Evolutionary conservation across 2,113 vertebrate species (phyloP).

Genomic region (Tupaia tana): DNA sequence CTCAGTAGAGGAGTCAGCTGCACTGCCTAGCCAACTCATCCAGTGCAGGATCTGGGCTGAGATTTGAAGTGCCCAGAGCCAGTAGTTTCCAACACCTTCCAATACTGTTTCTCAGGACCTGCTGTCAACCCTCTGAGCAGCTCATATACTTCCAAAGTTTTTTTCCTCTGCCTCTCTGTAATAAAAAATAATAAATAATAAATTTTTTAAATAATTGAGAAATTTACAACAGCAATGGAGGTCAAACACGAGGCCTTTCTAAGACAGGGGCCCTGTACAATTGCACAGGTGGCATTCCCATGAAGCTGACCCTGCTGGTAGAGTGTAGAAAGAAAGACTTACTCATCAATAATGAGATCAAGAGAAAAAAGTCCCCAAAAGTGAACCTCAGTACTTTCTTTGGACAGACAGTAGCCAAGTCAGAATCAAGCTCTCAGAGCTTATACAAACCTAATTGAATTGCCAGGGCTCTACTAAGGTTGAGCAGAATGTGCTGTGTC

Average conservation of each 20-base stretch:
- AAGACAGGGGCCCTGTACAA: neutral
- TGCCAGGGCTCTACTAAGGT: neutral
- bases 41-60: no score
- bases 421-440: constrained; percentile 42
- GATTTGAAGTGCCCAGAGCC: neutral
- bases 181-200: neutral
- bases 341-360: neutral
- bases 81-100: neutral
- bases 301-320: neutral
- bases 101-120: neutral
- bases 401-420: neutral
- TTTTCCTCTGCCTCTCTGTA: neutral
- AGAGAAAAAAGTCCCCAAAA: neutral
- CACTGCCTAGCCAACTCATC: neutral
- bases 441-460: constrained; percentile 39
- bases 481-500: constrained; percentile 30
- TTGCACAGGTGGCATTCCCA: neutral
- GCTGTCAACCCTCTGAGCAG: neutral
- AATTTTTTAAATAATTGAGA: neutral
- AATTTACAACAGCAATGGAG: neutral
- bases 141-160: neutral
- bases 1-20: neutral
- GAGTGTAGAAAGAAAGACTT: neutral
- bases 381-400: neutral
- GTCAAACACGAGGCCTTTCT: neutral